A percentile compares a stretch with the other conserved stretches of the same genome.
Evolutionary conservation across 2,797 vertebrate genomes (phyloP).

Genomic region (Zalophus californianus): DNA sequence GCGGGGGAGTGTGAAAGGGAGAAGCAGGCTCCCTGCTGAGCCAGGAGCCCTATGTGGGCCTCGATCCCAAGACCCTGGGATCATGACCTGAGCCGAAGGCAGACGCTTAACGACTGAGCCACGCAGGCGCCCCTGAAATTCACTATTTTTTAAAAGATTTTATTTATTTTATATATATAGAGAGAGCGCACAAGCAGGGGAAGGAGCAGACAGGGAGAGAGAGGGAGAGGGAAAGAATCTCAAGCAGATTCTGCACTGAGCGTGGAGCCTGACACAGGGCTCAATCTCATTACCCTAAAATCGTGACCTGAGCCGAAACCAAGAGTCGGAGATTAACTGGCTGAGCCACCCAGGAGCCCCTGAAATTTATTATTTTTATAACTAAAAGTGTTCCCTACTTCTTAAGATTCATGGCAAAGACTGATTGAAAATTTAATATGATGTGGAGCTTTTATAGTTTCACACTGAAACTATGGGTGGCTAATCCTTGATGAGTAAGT

Average conservation of each 20-base stretch:
- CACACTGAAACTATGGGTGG: background rate
- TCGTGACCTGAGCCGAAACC: background rate
- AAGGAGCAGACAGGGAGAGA: too few species aligned
- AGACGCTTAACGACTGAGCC: too few species aligned
- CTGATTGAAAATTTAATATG: background rate
- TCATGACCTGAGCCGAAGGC: too few species aligned
- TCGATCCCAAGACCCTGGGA: background rate
- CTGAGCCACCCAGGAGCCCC: background rate
- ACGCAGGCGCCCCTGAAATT: too few species aligned
- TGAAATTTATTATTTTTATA: background rate
- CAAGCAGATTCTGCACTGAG: too few species aligned
- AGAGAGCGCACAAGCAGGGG: too few species aligned
- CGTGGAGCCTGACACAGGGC: too few species aligned
- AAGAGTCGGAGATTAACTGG: background rate
- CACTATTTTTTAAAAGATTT: too few species aligned
- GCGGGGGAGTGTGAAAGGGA: background rate
- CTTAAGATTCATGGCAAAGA: background rate
- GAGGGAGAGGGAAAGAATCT: too few species aligned
- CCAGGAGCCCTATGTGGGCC: accelerated
- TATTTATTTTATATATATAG: too few species aligned
- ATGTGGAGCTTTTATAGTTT: background rate
- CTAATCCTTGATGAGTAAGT: conserved; percentile 18
- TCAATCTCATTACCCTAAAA: too few species aligned
- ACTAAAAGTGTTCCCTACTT: background rate
- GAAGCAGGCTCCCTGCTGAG: background rate